phyloP scores from a whole-genome alignment of 2,113 vertebrate species.

The Ageneiosus marmoratus region DNA sequence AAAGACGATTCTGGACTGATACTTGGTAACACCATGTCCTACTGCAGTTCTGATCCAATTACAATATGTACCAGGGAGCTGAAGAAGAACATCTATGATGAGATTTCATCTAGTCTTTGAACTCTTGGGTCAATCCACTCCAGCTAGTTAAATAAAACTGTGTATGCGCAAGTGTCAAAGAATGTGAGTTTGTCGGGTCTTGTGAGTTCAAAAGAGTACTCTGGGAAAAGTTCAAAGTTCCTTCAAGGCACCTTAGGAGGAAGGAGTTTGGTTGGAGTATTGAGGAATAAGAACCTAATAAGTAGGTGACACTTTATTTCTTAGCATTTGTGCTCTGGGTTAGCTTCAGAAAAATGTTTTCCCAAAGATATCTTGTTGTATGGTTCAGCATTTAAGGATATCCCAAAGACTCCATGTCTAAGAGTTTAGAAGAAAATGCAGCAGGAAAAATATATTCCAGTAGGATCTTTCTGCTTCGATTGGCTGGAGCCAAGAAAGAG shows the following conservation, averaged over 20 bases:
- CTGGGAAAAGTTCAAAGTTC: slow-evolving; percentile 3
- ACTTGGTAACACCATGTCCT: not conserved
- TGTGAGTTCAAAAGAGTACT: slow-evolving; percentile 1
- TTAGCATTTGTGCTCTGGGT: not conserved
- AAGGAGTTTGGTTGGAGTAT: not conserved
- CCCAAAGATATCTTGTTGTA: not conserved
- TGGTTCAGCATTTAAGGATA: not conserved
- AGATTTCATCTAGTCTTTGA: slow-evolving; percentile 1
- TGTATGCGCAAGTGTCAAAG: not conserved
- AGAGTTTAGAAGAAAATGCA: not conserved
- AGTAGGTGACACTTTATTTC: slow-evolving; percentile 14
- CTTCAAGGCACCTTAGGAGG: not conserved
- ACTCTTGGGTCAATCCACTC: not conserved
- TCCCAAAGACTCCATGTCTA: not conserved
- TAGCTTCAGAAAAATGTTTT: not conserved
- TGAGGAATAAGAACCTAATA: not conserved
- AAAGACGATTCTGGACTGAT: not conserved
- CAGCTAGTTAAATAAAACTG: not conserved
- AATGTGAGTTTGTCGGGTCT: not conserved
- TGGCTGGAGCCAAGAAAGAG: not conserved
- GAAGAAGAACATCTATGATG: not conserved
- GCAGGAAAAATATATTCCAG: not conserved
- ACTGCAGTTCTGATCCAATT: slow-evolving; percentile 4
- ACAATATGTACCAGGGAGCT: not conserved
- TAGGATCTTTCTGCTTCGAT: not conserved